Base-by-base conservation (phyloP, 2,888 invertebrate species). In the Orchestes rusci region DNA sequence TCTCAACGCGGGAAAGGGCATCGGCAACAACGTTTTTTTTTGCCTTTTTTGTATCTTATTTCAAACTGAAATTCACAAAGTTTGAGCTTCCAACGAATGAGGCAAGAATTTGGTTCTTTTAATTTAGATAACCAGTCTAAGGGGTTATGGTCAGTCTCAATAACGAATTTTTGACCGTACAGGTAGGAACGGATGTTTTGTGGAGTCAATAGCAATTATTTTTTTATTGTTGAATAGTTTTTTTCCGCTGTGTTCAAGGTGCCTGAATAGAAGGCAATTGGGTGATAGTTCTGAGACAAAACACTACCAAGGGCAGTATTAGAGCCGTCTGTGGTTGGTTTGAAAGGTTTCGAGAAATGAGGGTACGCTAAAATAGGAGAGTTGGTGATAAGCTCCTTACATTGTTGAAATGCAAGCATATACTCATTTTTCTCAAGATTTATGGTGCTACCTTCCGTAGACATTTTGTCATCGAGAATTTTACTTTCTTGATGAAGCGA, bases 201-300 rank as follows among this genome's bases (percentile, higher is more conserved):
- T n/a, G n/a, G n/a, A n/a, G n/a, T n/a, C n/a, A n/a, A n/a, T n/a
- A n/a, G n/a, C n/a, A n/a, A n/a, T n/a, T n/a, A n/a, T n/a, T n/a
- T n/a, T n/a, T n/a, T n/a, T n/a, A n/a, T n/a, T n/a, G n/a, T n/a
- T n/a, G n/a, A n/a, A n/a, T n/a, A n/a, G n/a, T n/a, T n/a, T n/a
- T n/a, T n/a, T n/a, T n/a, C n/a, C n/a, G n/a, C 51, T 5, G 51
- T 39, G 39, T 57, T 57, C 17, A 55, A 32, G 3, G 53, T 54
- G 38, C 55, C 17, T 3, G 52, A 52, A 20, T 45, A 52, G 34
- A 38, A 56, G 3, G 49, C 49, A 18, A 56, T 54, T 5, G 54
- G 52, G 29, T 47, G 33, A 36, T 50, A 43, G 15, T 50, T 43
- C 45, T 55, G 56, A 1, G 50, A 51, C 19, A 57, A 33, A 2